phyloP scores from a whole-genome alignment of 1,140 invertebrate genomes.

The Nasonia giraulti region DNA sequence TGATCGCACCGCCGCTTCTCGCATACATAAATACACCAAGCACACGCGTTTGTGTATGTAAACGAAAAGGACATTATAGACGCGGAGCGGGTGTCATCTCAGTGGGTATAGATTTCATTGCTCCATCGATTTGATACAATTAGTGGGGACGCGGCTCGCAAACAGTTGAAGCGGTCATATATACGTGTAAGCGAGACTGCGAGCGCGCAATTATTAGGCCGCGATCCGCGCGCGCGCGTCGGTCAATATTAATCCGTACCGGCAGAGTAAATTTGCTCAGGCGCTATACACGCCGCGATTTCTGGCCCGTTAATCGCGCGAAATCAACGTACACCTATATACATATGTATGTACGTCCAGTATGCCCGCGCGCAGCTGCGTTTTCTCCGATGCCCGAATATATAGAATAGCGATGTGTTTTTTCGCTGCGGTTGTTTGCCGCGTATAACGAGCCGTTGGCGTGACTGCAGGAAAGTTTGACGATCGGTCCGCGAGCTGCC shows the following conservation, averaged over 20 bases:
- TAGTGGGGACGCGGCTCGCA: neutral
- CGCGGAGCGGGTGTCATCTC: neutral
- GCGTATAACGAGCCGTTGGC: neutral
- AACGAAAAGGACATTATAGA: neutral
- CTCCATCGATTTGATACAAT: neutral
- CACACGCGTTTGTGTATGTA: neutral
- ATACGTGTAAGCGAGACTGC: too few species aligned
- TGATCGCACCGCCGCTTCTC: neutral
- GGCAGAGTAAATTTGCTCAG: neutral
- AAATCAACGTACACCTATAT: neutral
- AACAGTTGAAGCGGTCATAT: too few species aligned
- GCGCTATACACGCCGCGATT: neutral
- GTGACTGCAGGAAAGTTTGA: neutral
- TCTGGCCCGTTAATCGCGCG: neutral
- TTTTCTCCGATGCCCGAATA: too few species aligned
- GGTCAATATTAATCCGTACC: constrained; percentile 33
- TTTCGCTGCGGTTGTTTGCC: neutral
- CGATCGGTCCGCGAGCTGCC: neutral
- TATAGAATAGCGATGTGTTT: neutral
- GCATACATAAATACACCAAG: too few species aligned
- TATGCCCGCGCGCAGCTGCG: too few species aligned
- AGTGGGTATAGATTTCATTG: neutral
- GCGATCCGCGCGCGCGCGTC: neutral
- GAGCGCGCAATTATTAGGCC: neutral
- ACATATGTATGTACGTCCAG: too few species aligned